Evolutionary conservation across 2,888 invertebrate species (phyloP).

Genomic region (Linnaemya tessellans): DNA sequence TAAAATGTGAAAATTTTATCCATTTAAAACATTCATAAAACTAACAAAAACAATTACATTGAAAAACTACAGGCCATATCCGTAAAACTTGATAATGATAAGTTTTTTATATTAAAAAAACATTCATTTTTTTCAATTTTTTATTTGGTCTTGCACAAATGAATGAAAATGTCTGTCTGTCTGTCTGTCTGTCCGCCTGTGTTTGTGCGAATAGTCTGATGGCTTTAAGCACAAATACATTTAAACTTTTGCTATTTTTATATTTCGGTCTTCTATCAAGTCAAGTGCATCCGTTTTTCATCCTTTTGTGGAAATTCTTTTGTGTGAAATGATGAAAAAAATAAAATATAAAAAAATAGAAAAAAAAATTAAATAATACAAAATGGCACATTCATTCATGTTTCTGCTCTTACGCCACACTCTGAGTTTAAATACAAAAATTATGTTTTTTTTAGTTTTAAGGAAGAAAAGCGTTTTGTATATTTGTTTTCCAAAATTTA

Average conservation of each 20-base stretch:
- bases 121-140: not conserved
- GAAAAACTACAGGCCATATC: constrained; percentile 65
- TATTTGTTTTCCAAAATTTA: constrained; percentile 6
- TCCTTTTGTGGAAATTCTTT: constrained; percentile 61
- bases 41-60: constrained; percentile 51
- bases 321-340: not conserved
- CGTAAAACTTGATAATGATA: constrained; percentile 51
- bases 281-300: constrained; percentile 58
- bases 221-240: constrained; percentile 17
- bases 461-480: constrained; percentile 4
- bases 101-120: not conserved
- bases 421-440: constrained; percentile 16
- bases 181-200: not conserved
- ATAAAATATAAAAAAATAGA: not conserved
- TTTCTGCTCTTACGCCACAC: constrained; percentile 7
- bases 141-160: constrained; percentile 17
- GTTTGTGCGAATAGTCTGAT: not conserved
- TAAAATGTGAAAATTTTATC: constrained; percentile 46
- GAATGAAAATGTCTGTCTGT: not conserved
- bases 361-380: constrained; percentile 7
- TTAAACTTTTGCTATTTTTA: not conserved
- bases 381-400: constrained; percentile 16
- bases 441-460: not conserved
- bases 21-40: constrained; percentile 38
- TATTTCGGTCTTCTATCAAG: constrained; percentile 44